These are phyloP conservation scores for Furcula furcula DNA, from an alignment of 2,888 invertebrate species.

Conservation along the genomic window DNA sequence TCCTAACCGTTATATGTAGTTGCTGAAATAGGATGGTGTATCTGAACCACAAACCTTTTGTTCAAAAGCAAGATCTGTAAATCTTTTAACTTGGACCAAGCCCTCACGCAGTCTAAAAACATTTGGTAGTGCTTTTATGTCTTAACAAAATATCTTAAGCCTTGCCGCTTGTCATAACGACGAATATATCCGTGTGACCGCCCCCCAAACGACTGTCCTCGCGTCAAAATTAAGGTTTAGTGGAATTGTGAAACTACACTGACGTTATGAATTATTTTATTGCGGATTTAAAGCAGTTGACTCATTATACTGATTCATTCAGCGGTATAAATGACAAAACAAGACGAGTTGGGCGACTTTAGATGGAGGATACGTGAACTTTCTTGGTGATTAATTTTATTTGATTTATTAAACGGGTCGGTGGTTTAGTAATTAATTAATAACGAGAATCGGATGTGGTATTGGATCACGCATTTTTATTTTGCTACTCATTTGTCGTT, in stretches of 20 bases:
- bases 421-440: slow-evolving; percentile 14
- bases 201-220: slow-evolving; percentile 39
- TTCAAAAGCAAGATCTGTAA: slow-evolving; percentile 11
- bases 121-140: slow-evolving; percentile 72
- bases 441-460: slow-evolving; percentile 4
- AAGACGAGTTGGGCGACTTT: slow-evolving; percentile 10
- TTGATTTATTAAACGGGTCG: slow-evolving; percentile 16
- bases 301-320: slow-evolving; percentile 23
- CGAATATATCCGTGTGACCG: slow-evolving; percentile 55
- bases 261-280: slow-evolving; percentile 20
- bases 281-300: slow-evolving; percentile 18
- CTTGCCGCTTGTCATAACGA: slow-evolving; percentile 50
- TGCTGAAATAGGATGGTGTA: too few species aligned
- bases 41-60: too few species aligned
- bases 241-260: slow-evolving; percentile 40
- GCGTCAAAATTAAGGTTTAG: slow-evolving; percentile 28
- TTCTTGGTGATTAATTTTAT: slow-evolving; percentile 24
- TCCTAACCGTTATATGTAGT: too few species aligned
- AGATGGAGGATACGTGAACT: slow-evolving; percentile 7
- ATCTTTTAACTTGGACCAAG: slow-evolving; percentile 21
- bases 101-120: slow-evolving; percentile 46
- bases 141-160: slow-evolving; percentile 67
- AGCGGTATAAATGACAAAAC: slow-evolving; percentile 6
- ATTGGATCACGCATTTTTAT: neutral
- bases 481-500: neutral